Percentiles rank a stretch among this genome's conserved stretches.
These are phyloP conservation scores for Pseudomyrmex dendroicus DNA, from an alignment of 1,140 invertebrate genomes.

Conservation along the genomic window DNA sequence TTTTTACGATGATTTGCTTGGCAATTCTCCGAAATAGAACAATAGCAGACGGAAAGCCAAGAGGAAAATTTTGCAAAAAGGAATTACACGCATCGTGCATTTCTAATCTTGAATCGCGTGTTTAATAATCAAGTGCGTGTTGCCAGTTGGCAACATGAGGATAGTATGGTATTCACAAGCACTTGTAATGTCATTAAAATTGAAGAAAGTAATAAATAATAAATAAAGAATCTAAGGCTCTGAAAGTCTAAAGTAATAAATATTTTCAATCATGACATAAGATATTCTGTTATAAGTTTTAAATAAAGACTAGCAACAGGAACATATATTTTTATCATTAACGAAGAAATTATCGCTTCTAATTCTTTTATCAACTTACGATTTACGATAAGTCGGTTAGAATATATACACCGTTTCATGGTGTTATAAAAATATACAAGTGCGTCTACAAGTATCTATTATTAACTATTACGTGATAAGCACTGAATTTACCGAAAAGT, in stretches of 20 bases:
- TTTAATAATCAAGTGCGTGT: slow-evolving; percentile 23
- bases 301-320: not conserved
- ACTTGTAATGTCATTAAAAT: not conserved
- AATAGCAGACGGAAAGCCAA: not conserved
- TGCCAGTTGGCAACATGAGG: slow-evolving; percentile 35
- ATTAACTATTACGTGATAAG: slow-evolving; percentile 51
- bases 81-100: not conserved
- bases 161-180: not conserved
- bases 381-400: not conserved
- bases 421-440: slow-evolving; percentile 36
- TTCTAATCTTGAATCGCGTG: slow-evolving; percentile 40
- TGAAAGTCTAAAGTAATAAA: not conserved
- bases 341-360: not conserved
- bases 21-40: not conserved
- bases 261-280: not conserved
- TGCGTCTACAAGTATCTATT: slow-evolving; percentile 18
- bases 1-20: slow-evolving; percentile 13
- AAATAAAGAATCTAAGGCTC: too few relatives aligned
- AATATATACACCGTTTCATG: slow-evolving; percentile 7
- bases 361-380: not conserved
- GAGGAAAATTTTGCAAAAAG: not conserved
- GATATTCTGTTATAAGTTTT: not conserved
- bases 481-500: slow-evolving; percentile 13
- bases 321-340: not conserved
- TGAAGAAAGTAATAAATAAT: not conserved